A percentile compares a stretch with the other conserved stretches of the same genome.
phyloP scores from a whole-genome alignment of 1,140 invertebrate species.

The Diprion similis region DNA sequence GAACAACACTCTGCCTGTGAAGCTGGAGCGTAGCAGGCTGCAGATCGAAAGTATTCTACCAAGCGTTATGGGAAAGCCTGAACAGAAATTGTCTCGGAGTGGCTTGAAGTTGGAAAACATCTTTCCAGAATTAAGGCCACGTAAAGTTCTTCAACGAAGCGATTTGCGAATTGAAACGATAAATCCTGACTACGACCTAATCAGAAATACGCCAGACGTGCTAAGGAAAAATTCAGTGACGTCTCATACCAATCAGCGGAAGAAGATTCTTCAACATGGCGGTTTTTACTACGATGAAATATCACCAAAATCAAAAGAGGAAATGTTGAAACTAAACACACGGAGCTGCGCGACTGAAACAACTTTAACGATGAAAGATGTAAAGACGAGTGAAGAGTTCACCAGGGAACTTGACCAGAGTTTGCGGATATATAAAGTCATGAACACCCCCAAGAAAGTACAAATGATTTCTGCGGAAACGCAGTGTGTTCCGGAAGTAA shows the following conservation, averaged over 20 bases:
- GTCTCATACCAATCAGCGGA: slow-evolving; percentile 31
- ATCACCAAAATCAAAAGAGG: slow-evolving; percentile 26
- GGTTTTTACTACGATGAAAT: slow-evolving; percentile 37
- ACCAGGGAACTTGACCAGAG: slow-evolving; percentile 40
- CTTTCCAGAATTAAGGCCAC: slow-evolving; percentile 23
- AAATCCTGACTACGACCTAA: slow-evolving; percentile 12
- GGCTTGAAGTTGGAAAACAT: slow-evolving; percentile 26
- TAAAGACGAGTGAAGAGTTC: slow-evolving; percentile 41
- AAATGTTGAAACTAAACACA: slow-evolving; percentile 25
- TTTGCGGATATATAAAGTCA: slow-evolving; percentile 36
- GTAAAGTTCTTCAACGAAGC: slow-evolving; percentile 24
- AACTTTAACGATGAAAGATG: slow-evolving; percentile 38
- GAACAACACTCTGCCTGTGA: background rate
- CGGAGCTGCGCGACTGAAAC: slow-evolving; percentile 39
- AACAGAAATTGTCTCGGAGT: slow-evolving; percentile 19
- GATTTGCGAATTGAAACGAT: slow-evolving; percentile 33
- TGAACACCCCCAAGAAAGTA: slow-evolving; percentile 28
- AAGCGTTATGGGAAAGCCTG: background rate
- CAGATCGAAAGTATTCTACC: slow-evolving; percentile 9
- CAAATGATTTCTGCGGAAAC: slow-evolving; percentile 32
- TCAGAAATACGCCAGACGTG: background rate
- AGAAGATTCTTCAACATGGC: slow-evolving; percentile 28
- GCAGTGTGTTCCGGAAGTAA: slow-evolving; percentile 29
- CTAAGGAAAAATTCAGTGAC: no score
- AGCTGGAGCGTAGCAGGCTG: slow-evolving; percentile 7